phyloP scores from a whole-genome alignment of 2,113 vertebrate species.

The Zonotrichia leucophrys region DNA sequence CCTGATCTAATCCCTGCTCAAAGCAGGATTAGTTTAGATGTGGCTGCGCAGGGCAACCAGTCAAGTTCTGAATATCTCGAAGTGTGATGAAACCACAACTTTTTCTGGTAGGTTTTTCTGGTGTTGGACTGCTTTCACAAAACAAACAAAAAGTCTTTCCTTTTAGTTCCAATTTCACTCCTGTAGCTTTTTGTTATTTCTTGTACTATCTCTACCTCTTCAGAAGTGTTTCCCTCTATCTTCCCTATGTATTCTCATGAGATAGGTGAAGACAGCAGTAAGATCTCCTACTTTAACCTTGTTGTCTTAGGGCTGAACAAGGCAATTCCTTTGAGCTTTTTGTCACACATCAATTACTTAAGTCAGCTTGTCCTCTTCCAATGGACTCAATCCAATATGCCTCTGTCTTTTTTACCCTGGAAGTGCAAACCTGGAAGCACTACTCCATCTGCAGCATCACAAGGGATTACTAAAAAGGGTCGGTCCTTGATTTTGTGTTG shows the following conservation, averaged over 20 bases:
- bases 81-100: neutral
- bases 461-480: neutral
- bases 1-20: neutral
- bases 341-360: neutral
- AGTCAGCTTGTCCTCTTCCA: neutral
- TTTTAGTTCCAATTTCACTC: neutral
- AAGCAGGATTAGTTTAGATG: neutral
- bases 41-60: neutral
- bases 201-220: neutral
- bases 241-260: neutral
- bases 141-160: neutral
- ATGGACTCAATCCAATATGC: neutral
- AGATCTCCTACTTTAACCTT: neutral
- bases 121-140: neutral
- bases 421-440: neutral
- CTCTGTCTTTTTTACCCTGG: neutral
- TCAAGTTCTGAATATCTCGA: neutral
- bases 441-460: neutral
- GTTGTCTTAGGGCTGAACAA: neutral
- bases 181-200: neutral
- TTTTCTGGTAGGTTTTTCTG: neutral
- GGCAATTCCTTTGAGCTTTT: neutral
- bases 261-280: neutral
- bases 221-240: neutral
- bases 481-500: neutral